Evolutionary conservation across 2,888 invertebrate species (phyloP).

Genomic region (Branchellion lobata): DNA sequence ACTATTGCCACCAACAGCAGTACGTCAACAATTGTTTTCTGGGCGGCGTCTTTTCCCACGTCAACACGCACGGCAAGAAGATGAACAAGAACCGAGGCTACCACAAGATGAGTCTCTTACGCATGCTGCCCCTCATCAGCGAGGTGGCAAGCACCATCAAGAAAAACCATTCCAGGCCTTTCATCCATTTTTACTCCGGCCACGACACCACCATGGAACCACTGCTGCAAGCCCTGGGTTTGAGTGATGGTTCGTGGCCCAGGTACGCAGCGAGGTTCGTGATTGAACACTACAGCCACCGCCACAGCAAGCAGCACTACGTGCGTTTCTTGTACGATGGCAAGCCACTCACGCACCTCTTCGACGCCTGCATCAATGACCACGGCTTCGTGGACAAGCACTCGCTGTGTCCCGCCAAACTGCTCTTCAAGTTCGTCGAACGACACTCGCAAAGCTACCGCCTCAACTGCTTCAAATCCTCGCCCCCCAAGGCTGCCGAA

Average conservation of each 20-base stretch:
- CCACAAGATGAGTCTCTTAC: constrained; percentile 28
- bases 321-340: constrained; percentile 84
- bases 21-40: constrained; percentile 60
- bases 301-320: constrained; percentile 62
- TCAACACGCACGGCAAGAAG: constrained; percentile 52
- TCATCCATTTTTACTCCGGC: constrained; percentile 78
- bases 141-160: constrained; percentile 68
- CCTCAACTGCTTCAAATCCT: not conserved
- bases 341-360: constrained; percentile 76
- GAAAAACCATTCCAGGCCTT: not conserved
- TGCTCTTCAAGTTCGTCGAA: constrained; percentile 82
- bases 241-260: constrained; percentile 69
- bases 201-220: constrained; percentile 88
- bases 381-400: constrained; percentile 46
- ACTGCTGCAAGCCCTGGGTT: constrained; percentile 76
- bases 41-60: constrained; percentile 49
- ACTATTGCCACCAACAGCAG: constrained; percentile 83
- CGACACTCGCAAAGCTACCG: not conserved
- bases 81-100: not conserved
- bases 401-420: constrained; percentile 77
- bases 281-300: constrained; percentile 76
- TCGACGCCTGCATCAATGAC: constrained; percentile 73
- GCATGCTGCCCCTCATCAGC: constrained; percentile 78
- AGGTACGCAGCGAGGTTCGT: constrained; percentile 83
- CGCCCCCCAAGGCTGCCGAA: not conserved